A percentile compares a stretch with the other conserved stretches of the same genome.
Evolutionary conservation across 2,797 vertebrate species (phyloP).

Genomic region (Tachyglossus aculeatus): DNA sequence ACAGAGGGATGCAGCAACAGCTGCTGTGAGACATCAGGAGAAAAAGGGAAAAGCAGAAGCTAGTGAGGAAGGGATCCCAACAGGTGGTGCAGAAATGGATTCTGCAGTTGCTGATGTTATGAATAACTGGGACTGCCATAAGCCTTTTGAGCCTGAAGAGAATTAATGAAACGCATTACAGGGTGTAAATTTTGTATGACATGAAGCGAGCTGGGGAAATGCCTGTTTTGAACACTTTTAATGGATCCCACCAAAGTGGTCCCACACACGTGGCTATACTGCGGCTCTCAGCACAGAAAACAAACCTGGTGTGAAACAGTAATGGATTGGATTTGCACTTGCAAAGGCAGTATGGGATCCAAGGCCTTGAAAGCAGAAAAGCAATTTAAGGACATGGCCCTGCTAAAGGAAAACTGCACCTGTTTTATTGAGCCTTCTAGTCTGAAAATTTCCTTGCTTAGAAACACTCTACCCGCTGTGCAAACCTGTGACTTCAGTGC

Average conservation of each 20-base stretch:
- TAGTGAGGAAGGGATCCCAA: neutral
- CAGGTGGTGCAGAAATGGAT: neutral
- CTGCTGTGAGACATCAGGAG: slow-evolving; percentile 51
- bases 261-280: slow-evolving; percentile 19
- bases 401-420: slow-evolving; percentile 42
- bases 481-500: slow-evolving; percentile 53
- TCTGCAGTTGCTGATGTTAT: too few species aligned
- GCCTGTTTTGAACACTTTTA: neutral
- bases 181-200: too few species aligned
- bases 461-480: slow-evolving; percentile 43
- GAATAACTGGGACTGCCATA: neutral
- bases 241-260: neutral
- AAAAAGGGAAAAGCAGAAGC: slow-evolving; percentile 54
- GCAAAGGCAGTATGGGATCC: neutral
- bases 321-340: slow-evolving; percentile 38
- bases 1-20: slow-evolving; percentile 12
- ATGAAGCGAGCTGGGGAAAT: too few species aligned
- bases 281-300: slow-evolving; percentile 50
- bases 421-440: slow-evolving; percentile 40
- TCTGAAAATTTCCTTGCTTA: slow-evolving; percentile 50
- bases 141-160: neutral
- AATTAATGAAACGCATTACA: neutral
- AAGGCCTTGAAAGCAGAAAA: slow-evolving; percentile 17
- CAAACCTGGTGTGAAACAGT: slow-evolving; percentile 44
- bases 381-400: slow-evolving; percentile 39